Percentiles rank a stretch among this genome's conserved stretches.
Conservation (phyloP, 1,140 invertebrate genomes). For the Trypoxylus dichotomus region DNA sequence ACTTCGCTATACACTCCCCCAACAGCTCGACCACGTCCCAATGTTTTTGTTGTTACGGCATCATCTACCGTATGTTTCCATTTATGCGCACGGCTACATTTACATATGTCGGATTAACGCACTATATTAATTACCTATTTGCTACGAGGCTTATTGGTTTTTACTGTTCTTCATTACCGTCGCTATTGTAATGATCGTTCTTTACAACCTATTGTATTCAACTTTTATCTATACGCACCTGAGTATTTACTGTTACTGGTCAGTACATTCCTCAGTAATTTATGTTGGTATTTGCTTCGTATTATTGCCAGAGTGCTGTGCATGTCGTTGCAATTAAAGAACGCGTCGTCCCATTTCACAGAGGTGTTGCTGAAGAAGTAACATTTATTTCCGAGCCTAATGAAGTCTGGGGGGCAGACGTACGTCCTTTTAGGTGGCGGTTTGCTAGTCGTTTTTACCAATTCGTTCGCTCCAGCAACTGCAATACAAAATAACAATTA, state of each 20-base stretch:
- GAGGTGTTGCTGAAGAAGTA: slow-evolving; percentile 72
- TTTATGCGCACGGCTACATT: too few relatives aligned
- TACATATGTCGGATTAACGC: too few relatives aligned
- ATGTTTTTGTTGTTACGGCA: too few relatives aligned
- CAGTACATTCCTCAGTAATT: slow-evolving; percentile 66
- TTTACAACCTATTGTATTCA: neutral
- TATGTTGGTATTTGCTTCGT: slow-evolving; percentile 68
- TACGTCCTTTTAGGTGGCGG: slow-evolving; percentile 47
- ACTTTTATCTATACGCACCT: slow-evolving; percentile 53
- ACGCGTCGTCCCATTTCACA: slow-evolving; percentile 70
- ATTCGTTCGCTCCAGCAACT: slow-evolving; percentile 15
- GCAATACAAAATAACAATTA: neutral
- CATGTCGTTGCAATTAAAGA: slow-evolving; percentile 69
- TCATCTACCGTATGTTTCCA: too few relatives aligned
- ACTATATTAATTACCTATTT: too few relatives aligned
- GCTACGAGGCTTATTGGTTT: too few relatives aligned
- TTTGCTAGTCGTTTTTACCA: slow-evolving; percentile 17
- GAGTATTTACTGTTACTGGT: slow-evolving; percentile 59
- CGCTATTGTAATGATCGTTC: too few relatives aligned
- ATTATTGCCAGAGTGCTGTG: slow-evolving; percentile 68
- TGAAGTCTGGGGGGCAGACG: slow-evolving; percentile 70
- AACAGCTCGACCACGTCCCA: too few relatives aligned
- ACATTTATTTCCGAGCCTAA: slow-evolving; percentile 71
- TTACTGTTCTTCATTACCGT: too few relatives aligned
- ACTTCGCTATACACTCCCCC: too few relatives aligned